Conservation (phyloP, 37 sponge, comb jelly and placozoan species). For the Theonella swinhoei region DNA sequence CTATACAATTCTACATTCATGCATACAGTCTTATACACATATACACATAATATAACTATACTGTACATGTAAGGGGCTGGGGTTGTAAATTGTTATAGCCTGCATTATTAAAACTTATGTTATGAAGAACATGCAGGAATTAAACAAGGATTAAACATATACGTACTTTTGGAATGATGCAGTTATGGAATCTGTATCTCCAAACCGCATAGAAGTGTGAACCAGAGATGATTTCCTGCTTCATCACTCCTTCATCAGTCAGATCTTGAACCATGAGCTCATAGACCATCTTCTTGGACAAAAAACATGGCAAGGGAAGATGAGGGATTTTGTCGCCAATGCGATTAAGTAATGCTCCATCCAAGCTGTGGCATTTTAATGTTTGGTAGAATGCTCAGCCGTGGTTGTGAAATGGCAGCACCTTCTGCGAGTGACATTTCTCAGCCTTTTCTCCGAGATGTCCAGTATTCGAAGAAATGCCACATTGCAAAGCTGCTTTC, state of each 20-base stretch:
- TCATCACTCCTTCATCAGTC: constrained; percentile 5
- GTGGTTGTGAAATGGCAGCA: neutral
- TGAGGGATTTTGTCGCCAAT: constrained; percentile 61
- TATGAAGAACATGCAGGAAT: neutral
- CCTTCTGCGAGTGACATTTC: neutral
- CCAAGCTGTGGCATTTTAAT: constrained; percentile 46
- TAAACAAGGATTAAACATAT: neutral
- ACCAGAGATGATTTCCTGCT: constrained; percentile 11
- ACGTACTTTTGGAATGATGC: constrained; percentile 59
- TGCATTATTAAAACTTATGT: neutral
- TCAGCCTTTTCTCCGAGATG: constrained; percentile 14
- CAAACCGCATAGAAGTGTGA: constrained; percentile 50
- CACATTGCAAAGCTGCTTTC: constrained; percentile 9
- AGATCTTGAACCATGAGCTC: constrained; percentile 26
- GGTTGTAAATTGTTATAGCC: constrained; percentile 23
- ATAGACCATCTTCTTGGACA: constrained; percentile 53
- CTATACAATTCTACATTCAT: no score
- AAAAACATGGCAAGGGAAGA: constrained; percentile 43
- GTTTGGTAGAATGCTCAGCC: neutral
- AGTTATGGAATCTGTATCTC: constrained; percentile 25
- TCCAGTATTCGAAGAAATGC: neutral
- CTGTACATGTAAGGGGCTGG: no score
- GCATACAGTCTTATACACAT: no score
- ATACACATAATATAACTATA: no score
- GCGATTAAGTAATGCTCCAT: constrained; percentile 39